These are phyloP conservation scores for Cricetomys ansorgei DNA, from an alignment of 2,113 vertebrate species.

Conservation along the genomic window DNA sequence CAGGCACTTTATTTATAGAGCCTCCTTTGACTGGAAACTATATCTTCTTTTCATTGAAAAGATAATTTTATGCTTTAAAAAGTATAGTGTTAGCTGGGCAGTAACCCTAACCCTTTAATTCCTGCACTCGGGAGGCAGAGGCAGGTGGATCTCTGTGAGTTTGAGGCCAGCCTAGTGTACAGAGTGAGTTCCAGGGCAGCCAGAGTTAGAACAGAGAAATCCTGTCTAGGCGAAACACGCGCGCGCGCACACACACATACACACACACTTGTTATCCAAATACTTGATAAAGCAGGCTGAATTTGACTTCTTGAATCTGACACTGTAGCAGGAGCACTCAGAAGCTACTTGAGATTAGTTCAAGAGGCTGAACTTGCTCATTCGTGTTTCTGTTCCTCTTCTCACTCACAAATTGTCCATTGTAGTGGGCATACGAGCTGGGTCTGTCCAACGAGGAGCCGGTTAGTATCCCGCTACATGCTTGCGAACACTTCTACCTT, in stretches of 20 bases:
- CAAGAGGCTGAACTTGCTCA: constrained; percentile 53
- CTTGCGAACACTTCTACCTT: constrained; percentile 99
- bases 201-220: too few species aligned
- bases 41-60: neutral
- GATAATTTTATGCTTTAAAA: neutral
- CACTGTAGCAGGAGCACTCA: neutral
- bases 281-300: constrained; percentile 29
- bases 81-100: neutral
- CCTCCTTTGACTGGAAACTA: constrained; percentile 7
- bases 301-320: neutral
- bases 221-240: too few species aligned
- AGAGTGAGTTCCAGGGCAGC: too few species aligned
- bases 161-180: too few species aligned
- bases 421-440: constrained; percentile 98
- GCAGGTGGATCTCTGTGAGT: too few species aligned
- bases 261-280: neutral
- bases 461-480: constrained; percentile 96
- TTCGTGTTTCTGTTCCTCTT: constrained; percentile 76
- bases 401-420: constrained; percentile 60
- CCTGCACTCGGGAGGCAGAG: too few species aligned
- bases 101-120: too few species aligned
- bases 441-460: constrained; percentile 94
- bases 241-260: too few species aligned
- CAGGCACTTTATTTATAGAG: constrained; percentile 6
- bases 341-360: constrained; percentile 63